phyloP scores from a whole-genome alignment of 2,113 vertebrate species.

The Corythoichthys haematopterus region DNA sequence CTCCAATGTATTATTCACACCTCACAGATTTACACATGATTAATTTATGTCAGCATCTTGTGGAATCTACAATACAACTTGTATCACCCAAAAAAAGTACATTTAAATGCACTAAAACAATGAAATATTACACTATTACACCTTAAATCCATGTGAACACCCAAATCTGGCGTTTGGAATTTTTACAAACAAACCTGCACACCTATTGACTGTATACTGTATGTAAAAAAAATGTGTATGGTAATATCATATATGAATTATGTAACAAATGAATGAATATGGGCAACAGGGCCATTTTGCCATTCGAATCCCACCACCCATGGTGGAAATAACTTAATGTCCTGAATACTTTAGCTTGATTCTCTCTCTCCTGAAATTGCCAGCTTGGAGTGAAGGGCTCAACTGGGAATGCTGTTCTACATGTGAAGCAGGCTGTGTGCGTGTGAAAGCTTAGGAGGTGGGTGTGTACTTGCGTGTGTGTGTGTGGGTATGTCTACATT shows the following conservation, averaged over 20 bases:
- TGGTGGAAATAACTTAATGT: conserved; percentile 52
- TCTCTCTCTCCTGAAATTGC: conserved; percentile 60
- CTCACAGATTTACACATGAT: conserved; percentile 76
- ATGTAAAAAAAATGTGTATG: conserved; percentile 21
- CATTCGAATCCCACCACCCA: conserved; percentile 38
- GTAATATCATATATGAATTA: conserved; percentile 40
- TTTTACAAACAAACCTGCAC: background rate
- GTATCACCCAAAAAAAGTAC: conserved; percentile 50
- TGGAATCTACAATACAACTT: conserved; percentile 70
- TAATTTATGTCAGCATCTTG: conserved; percentile 75
- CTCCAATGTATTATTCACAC: conserved; percentile 75
- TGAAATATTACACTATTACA: background rate
- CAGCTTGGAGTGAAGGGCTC: conserved; percentile 62
- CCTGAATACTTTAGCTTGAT: conserved; percentile 62
- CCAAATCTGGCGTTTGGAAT: conserved; percentile 40
- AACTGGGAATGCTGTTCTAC: conserved; percentile 62
- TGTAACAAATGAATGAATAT: conserved; percentile 11
- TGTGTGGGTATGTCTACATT: conserved; percentile 22
- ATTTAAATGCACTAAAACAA: background rate
- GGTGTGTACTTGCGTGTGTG: conserved; percentile 20
- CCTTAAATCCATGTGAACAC: conserved; percentile 39
- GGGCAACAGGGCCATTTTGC: conserved; percentile 45
- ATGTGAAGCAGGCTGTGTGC: conserved; percentile 59
- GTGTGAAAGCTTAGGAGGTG: conserved; percentile 18
- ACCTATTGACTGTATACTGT: conserved; percentile 3